Conservation (phyloP, 2,797 vertebrate genomes). For the Anguilla obscura region DNA sequence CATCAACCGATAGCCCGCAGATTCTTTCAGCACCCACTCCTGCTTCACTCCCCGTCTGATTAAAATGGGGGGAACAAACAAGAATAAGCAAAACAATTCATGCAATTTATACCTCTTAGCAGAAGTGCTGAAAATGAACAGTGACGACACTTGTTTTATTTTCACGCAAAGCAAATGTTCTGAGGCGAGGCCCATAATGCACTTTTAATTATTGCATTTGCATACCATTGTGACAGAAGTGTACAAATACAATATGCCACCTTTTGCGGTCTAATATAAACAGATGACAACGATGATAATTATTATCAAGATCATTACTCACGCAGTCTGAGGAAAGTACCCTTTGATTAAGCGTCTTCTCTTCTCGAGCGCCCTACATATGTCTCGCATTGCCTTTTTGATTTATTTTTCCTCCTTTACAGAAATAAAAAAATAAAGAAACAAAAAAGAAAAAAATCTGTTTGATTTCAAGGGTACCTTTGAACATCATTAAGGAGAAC, state of each 20-base stretch:
- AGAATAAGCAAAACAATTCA: background rate
- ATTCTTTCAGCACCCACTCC: conserved; percentile 25
- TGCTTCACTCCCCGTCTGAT: conserved; percentile 36
- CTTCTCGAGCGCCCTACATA: conserved; percentile 53
- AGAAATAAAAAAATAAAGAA: conserved; percentile 49
- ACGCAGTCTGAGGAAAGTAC: conserved; percentile 36
- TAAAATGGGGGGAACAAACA: conserved; percentile 1
- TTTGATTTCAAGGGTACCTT: conserved; percentile 53
- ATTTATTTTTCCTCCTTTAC: conserved; percentile 55
- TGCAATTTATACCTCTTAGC: background rate
- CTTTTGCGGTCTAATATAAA: conserved; percentile 42
- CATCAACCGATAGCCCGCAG: conserved; percentile 40
- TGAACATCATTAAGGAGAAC: conserved; percentile 45
- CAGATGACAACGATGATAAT: conserved; percentile 48
- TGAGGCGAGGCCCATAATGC: conserved; percentile 19
- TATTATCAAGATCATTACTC: conserved; percentile 44
- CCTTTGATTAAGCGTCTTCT: conserved; percentile 57
- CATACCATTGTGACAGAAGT: conserved; percentile 34
- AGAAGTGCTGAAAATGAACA: background rate
- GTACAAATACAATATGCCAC: conserved; percentile 32
- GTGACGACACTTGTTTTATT: conserved; percentile 31
- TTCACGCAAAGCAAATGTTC: conserved; percentile 31
- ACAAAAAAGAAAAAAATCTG: conserved; percentile 37
- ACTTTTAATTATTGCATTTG: conserved; percentile 42
- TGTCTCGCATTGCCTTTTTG: conserved; percentile 51